Evolutionary conservation across 2,797 vertebrate species (phyloP).

Genomic region (Percopsis omiscomaycus): DNA sequence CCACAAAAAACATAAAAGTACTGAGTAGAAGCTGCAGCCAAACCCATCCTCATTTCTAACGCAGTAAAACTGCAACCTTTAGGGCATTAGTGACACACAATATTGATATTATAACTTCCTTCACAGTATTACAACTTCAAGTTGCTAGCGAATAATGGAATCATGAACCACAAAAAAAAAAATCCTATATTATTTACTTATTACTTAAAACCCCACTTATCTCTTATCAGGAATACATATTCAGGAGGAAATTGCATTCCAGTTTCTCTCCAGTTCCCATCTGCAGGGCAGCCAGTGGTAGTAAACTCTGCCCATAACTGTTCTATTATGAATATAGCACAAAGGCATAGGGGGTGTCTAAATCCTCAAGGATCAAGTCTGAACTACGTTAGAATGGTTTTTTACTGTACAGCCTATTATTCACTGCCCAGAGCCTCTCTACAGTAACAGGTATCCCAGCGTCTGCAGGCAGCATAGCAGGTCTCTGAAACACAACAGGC

Average conservation of each 20-base stretch:
- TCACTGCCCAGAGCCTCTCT: background rate
- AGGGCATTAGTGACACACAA: slow-evolving; percentile 6
- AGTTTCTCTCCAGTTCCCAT: too few species aligned
- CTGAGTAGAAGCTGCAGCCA: slow-evolving; percentile 7
- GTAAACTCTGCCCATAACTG: too few species aligned
- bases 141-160: slow-evolving; percentile 11
- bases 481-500: slow-evolving; percentile 17
- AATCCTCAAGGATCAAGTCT: too few species aligned
- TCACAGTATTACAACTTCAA: slow-evolving; percentile 57
- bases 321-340: too few species aligned
- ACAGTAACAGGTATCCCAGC: background rate
- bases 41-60: background rate
- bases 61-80: slow-evolving; percentile 13
- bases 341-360: too few species aligned
- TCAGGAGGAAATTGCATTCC: too few species aligned
- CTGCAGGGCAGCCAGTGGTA: too few species aligned
- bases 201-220: background rate
- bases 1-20: background rate
- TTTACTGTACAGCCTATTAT: too few species aligned
- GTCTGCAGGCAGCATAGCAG: slow-evolving; percentile 4
- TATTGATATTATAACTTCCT: slow-evolving; percentile 14
- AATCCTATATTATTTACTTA: background rate
- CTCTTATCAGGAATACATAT: too few species aligned
- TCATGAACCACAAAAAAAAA: background rate
- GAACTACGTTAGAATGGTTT: too few species aligned